These are phyloP conservation scores for Lichenostomus cassidix DNA, from an alignment of 2,113 vertebrate genomes.

Conservation along the genomic window DNA sequence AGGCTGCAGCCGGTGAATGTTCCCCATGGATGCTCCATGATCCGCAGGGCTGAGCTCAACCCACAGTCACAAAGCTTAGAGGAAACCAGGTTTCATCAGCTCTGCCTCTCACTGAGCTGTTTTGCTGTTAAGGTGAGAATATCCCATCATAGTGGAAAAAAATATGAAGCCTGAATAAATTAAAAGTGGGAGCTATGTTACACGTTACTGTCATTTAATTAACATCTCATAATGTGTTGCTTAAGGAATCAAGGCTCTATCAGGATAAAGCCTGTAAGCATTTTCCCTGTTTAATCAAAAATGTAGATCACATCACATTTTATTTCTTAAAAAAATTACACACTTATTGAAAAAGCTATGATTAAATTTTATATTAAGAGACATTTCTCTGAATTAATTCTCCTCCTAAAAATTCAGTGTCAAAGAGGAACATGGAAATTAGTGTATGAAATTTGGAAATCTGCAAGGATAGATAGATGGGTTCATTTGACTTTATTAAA, in stretches of 20 bases:
- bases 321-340: conserved; percentile 33
- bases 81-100: not conserved
- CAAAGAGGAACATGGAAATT: conserved; percentile 34
- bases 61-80: not conserved
- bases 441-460: conserved; percentile 24
- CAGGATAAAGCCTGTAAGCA: conserved; percentile 40
- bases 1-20: not conserved
- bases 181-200: conserved; percentile 58
- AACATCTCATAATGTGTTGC: conserved; percentile 65
- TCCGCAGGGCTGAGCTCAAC: not conserved
- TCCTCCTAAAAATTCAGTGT: conserved; percentile 28
- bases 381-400: conserved; percentile 36
- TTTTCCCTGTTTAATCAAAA: conserved; percentile 58
- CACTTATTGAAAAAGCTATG: conserved; percentile 32
- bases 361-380: conserved; percentile 49
- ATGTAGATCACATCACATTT: conserved; percentile 52
- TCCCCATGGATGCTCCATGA: not conserved
- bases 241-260: conserved; percentile 63
- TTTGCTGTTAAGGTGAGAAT: conserved; percentile 50
- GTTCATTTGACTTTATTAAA: conserved; percentile 17
- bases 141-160: conserved; percentile 24
- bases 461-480: not conserved
- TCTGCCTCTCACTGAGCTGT: not conserved
- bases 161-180: conserved; percentile 64
- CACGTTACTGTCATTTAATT: conserved; percentile 72